Evolutionary conservation across 1,140 invertebrate species (phyloP), one percentile per base, ranked within the genome.

Genomic region (Trypoxylus dichotomus): DNA sequence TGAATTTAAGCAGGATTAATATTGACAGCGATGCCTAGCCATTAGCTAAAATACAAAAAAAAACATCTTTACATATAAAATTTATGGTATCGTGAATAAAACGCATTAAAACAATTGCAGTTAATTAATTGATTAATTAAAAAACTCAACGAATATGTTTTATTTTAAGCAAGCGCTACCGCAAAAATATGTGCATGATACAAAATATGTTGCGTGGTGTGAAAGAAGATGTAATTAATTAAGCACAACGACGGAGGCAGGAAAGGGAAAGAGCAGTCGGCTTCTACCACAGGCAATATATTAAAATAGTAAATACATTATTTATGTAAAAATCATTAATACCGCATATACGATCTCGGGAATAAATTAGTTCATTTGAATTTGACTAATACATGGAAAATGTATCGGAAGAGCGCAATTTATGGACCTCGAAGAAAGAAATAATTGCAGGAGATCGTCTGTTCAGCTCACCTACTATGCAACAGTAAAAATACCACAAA

Each of bases 251-350:
- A 63, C 19, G 60, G 13, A 25, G 25, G 6, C 21, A 63, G 21
- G 19, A 25, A 63, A 63, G 60, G 60, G 24, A 63, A 21, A 19
- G 60, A 63, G 3, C 5, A 24, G 25, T 19, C 19, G 60, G 60
- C 43, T 47, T 63, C 60, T 24, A 13, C 19, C 13, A 24, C 10
- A 6, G n/a, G 60, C 19, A 63, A 63, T 63, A 19, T 63, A 63
- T 63, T 63, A 63, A 63, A 63, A 24, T 63, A 63, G 11, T 63
- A 63, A 63, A 63, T 63, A 63, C 60, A 63, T 63, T 63, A 63
- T 63, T 63, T 63, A 63, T 63, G 60, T 63, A 19, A 27, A 27
- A 63, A 19, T 19, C 60, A 11, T 27, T 63, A 63, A 24, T 63
- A 63, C 11, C 13, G 60, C 1, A 24, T 63, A 11, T 27, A 63